Evolutionary conservation across 2,888 invertebrate genomes (phyloP).

Genomic region (Philhelius pedissequus): DNA sequence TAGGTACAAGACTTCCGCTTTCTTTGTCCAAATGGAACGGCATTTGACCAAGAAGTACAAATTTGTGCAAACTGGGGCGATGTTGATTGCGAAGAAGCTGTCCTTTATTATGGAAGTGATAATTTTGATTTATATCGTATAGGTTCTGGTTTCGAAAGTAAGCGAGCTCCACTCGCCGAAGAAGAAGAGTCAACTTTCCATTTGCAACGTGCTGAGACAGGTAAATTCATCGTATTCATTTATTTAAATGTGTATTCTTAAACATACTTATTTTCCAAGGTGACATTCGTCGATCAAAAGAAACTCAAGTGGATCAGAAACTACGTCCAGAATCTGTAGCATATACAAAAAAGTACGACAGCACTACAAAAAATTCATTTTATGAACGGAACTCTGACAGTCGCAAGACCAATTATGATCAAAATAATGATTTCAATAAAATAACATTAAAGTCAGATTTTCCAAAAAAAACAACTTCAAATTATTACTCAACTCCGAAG

Average conservation of each 20-base stretch:
- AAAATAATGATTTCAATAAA: constrained; percentile 69
- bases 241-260: not conserved
- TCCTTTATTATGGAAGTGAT: constrained; percentile 89
- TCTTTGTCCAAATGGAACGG: constrained; percentile 92
- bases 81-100: constrained; percentile 90
- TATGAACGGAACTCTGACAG: constrained; percentile 24
- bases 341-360: constrained; percentile 72
- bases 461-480: constrained; percentile 74
- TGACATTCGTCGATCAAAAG: constrained; percentile 76
- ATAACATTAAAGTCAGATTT: constrained; percentile 70
- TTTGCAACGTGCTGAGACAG: constrained; percentile 86
- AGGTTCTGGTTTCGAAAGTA: constrained; percentile 87
- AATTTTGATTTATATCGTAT: constrained; percentile 92
- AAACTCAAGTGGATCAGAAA: constrained; percentile 76
- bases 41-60: constrained; percentile 95
- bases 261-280: constrained; percentile 64
- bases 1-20: constrained; percentile 90
- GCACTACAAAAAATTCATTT: constrained; percentile 68
- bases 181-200: constrained; percentile 87
- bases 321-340: constrained; percentile 73
- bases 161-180: constrained; percentile 81
- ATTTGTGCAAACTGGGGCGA: constrained; percentile 96
- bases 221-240: constrained; percentile 73
- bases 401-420: constrained; percentile 64
- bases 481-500: constrained; percentile 75